Base-by-base conservation (phyloP, 64 coral and sea anemone genomes). In the Actinia equina region DNA sequence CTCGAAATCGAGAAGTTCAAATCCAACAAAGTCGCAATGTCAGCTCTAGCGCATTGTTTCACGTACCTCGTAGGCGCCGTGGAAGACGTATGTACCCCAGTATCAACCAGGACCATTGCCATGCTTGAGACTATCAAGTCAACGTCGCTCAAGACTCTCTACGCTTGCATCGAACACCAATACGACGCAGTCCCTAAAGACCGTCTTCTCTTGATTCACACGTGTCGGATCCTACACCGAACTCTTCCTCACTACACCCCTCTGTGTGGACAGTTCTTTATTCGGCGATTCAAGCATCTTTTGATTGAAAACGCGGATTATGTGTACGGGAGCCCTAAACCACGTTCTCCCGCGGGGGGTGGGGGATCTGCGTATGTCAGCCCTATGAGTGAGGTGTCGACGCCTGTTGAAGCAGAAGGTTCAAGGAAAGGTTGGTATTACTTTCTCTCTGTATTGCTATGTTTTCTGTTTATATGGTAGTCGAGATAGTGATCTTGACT, bases 241-340 rank as follows among this genome's bases (percentile, higher is more conserved):
- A 88, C 89, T 41, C 77, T 99, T 20, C 97, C 97, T 19, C 93
- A 90, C 88, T 89, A 94, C 63, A 99, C 93, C 6, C 97, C 97
- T 45, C 90, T 99, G 10, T 95, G 93, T 90, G 97, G 97, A 7
- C 88, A 95, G 76, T 99, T 99, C 85, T 99, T 99, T 27, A 92
- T 99, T 55, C 81, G 93, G 61, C 87, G 97, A 14, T 99, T 99
- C 51, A 99, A 95, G 57, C 97, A 99, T 80, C 80, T 99, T 49
- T 86, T 99, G 45, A 95, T 99, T 71, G 97, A 99, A 77, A 99
- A 99, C 65, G 93, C 97, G 22, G 93, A 94, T 82, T 95, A 95
- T 79, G 97, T 96, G 7, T 82, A 93, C 67, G 97, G 93, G 27
- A 93, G 93, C 87, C 88, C 97, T 43, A 92, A 71, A 77, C 78